phyloP scores from a whole-genome alignment of 2,888 invertebrate species.

The Agriopis marginaria region DNA sequence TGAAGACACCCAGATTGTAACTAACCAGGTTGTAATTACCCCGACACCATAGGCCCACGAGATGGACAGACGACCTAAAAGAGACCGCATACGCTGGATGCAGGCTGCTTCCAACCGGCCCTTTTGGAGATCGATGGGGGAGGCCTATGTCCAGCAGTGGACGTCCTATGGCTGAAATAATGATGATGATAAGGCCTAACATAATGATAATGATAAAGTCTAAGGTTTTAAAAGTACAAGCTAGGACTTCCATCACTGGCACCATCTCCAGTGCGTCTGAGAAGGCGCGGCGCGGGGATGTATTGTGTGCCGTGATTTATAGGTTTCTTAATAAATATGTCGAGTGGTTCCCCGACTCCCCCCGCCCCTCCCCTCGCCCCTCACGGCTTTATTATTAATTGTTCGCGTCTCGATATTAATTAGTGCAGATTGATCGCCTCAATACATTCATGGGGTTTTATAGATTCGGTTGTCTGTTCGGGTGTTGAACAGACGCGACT shows the following conservation, averaged over 20 bases:
- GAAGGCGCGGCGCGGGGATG: constrained; percentile 39
- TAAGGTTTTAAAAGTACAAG: neutral
- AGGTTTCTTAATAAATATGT: constrained; percentile 82
- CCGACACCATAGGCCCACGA: no score
- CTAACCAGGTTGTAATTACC: no score
- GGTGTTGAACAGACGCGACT: neutral
- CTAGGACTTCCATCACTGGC: constrained; percentile 2
- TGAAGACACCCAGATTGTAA: no score
- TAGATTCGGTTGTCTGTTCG: constrained; percentile 16
- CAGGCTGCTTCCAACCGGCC: no score
- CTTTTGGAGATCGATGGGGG: no score
- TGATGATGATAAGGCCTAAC: no score
- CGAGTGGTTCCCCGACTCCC: constrained; percentile 57
- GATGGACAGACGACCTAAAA: no score
- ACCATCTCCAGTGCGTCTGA: neutral
- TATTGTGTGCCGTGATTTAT: constrained; percentile 76
- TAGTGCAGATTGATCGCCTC: constrained; percentile 39
- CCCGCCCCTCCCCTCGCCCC: constrained; percentile 2
- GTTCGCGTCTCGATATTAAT: constrained; percentile 48
- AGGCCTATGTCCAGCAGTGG: no score
- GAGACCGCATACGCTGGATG: no score
- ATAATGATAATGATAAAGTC: no score
- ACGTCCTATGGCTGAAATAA: no score
- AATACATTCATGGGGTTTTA: constrained; percentile 36
- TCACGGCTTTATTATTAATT: constrained; percentile 47